Conservation (phyloP, 2,888 invertebrate genomes). For the Dysmachus trigonus region DNA sequence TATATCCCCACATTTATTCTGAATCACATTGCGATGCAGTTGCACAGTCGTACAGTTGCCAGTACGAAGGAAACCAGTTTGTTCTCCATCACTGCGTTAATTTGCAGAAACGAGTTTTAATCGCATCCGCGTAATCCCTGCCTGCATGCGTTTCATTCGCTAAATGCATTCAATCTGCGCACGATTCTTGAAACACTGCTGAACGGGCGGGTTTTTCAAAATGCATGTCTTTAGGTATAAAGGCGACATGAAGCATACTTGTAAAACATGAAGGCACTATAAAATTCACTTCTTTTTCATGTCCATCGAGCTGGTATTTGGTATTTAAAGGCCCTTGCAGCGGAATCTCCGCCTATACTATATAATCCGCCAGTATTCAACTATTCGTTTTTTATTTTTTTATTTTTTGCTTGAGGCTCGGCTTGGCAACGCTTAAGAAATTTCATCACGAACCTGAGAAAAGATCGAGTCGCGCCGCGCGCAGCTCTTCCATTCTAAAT, state of each 20-base stretch:
- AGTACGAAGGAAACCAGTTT: constrained; percentile 5
- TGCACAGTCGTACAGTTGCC: neutral
- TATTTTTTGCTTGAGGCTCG: neutral
- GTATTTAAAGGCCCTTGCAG: neutral
- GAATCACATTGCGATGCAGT: neutral
- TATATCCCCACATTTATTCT: neutral
- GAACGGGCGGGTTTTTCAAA: neutral
- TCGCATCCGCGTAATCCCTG: neutral
- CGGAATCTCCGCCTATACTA: neutral
- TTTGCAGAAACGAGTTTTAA: constrained; percentile 5
- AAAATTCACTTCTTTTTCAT: neutral
- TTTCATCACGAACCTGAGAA: neutral
- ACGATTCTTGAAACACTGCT: neutral
- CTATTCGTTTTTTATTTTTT: neutral
- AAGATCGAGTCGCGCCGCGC: neutral
- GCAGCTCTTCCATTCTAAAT: constrained; percentile 12
- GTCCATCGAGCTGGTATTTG: neutral
- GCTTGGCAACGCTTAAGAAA: neutral
- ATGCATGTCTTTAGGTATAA: neutral
- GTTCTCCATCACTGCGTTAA: neutral
- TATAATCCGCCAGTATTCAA: neutral
- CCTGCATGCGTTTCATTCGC: constrained; percentile 8
- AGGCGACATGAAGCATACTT: neutral
- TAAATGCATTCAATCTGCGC: neutral
- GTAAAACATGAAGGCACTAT: constrained; percentile 7